Percentiles rank a stretch among this genome's conserved stretches.
phyloP scores from a whole-genome alignment of 2,888 invertebrate species.

The Perithous albicinctus region DNA sequence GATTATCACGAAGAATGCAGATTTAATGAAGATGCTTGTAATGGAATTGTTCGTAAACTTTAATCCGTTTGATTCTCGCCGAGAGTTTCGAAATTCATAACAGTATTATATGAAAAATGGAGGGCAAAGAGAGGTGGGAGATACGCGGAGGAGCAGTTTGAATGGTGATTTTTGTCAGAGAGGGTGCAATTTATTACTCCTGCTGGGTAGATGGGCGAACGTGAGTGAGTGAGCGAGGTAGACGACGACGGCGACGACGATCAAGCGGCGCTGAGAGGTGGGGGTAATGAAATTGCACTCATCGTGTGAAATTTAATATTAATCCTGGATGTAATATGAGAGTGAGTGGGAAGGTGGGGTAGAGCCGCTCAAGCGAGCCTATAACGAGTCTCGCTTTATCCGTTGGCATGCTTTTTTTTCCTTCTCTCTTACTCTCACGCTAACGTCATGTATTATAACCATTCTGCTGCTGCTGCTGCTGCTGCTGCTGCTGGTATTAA shows the following conservation, averaged over 20 bases:
- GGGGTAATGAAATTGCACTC: conserved; percentile 83
- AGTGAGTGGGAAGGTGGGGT: conserved; percentile 65
- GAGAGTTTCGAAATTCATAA: neutral
- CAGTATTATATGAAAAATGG: conserved; percentile 11
- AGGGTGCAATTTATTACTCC: conserved; percentile 75
- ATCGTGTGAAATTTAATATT: conserved; percentile 84
- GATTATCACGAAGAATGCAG: neutral
- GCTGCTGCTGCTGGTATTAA: conserved; percentile 17
- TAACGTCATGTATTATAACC: conserved; percentile 27
- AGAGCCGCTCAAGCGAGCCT: conserved; percentile 47
- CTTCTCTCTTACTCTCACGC: conserved; percentile 1
- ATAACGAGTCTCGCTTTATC: conserved; percentile 54
- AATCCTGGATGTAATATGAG: conserved; percentile 82
- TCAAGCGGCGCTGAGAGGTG: conserved; percentile 60
- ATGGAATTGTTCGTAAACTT: neutral
- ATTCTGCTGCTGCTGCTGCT: neutral
- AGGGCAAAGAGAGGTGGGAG: neutral
- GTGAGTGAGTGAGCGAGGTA: conserved; percentile 25
- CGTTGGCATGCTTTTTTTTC: neutral
- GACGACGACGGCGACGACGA: conserved; percentile 69
- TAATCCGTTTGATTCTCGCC: neutral
- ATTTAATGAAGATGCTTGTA: neutral
- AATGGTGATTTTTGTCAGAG: conserved; percentile 76
- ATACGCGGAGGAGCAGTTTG: conserved; percentile 66
- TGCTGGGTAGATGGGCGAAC: conserved; percentile 40